A percentile compares a stretch with the other conserved stretches of the same genome.
Evolutionary conservation across 1,140 invertebrate genomes (phyloP).

Genomic region (Pseudomyrmex dendroicus): DNA sequence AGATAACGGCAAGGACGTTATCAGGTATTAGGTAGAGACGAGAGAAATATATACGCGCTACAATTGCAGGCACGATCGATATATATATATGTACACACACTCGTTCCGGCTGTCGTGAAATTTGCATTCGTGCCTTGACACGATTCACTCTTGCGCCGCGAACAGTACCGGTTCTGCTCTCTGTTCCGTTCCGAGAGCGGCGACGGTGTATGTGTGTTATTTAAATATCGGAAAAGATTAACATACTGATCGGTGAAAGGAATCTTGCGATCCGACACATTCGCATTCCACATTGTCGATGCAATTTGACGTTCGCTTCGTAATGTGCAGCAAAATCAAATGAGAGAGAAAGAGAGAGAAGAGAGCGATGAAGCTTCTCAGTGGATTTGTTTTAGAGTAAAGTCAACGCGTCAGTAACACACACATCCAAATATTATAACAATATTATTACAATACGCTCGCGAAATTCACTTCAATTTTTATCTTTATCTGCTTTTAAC

Average conservation of each 20-base stretch:
- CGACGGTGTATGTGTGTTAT: conserved; percentile 6
- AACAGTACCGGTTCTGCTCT: conserved; percentile 53
- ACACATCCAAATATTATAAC: no score
- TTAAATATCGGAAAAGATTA: conserved; percentile 55
- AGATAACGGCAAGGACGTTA: conserved; percentile 44
- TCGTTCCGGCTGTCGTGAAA: conserved; percentile 47
- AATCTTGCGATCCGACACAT: conserved; percentile 48
- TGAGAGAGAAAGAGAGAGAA: no score
- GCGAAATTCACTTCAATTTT: neutral
- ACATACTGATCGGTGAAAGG: conserved; percentile 57
- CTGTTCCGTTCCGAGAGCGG: conserved; percentile 48
- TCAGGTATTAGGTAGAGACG: neutral
- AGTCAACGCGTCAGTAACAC: no score
- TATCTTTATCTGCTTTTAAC: neutral
- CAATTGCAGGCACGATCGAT: conserved; percentile 30
- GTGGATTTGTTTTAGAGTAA: neutral
- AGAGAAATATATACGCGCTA: conserved; percentile 8
- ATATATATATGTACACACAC: neutral
- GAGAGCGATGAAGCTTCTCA: neutral
- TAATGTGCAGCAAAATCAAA: neutral
- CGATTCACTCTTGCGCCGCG: conserved; percentile 46
- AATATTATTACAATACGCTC: no score
- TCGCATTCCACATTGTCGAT: conserved; percentile 45
- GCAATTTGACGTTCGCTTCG: conserved; percentile 45
- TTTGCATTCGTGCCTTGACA: conserved; percentile 57